These are phyloP conservation scores for Machimus rusticus DNA, from an alignment of 2,888 invertebrate genomes.

Conservation along the genomic window DNA sequence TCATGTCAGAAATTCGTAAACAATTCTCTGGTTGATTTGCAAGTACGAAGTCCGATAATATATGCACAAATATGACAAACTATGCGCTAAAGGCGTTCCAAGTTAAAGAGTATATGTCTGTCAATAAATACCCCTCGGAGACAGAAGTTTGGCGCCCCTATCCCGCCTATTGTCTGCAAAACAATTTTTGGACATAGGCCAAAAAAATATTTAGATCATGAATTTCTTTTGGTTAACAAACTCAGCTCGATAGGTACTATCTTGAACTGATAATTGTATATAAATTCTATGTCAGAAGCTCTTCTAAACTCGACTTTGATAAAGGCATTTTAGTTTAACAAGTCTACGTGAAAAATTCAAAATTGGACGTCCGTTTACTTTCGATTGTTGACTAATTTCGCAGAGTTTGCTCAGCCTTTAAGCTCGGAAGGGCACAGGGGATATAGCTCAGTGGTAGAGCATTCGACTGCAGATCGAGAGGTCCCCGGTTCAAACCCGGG, in stretches of 20 bases:
- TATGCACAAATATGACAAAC: neutral
- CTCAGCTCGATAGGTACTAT: neutral
- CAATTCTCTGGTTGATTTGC: neutral
- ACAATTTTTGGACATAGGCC: neutral
- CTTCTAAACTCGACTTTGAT: neutral
- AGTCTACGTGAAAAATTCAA: neutral
- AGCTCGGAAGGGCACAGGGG: conserved; percentile 48
- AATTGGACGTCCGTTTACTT: neutral
- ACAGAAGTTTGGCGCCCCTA: neutral
- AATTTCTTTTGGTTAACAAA: neutral
- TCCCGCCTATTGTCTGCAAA: neutral
- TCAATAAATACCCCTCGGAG: neutral
- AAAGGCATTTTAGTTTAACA: neutral
- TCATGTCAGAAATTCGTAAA: neutral
- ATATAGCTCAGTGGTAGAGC: conserved; percentile 60
- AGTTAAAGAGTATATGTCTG: neutral
- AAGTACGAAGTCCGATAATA: neutral
- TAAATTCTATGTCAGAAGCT: neutral
- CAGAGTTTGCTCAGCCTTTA: neutral
- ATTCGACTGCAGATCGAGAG: conserved; percentile 60
- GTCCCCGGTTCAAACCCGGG: conserved; percentile 49
- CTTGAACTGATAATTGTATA: neutral
- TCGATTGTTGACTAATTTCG: neutral
- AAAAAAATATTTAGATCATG: neutral
- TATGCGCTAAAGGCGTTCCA: neutral